Conservation (phyloP, 2,888 invertebrate genomes). For the Noctua janthina region DNA sequence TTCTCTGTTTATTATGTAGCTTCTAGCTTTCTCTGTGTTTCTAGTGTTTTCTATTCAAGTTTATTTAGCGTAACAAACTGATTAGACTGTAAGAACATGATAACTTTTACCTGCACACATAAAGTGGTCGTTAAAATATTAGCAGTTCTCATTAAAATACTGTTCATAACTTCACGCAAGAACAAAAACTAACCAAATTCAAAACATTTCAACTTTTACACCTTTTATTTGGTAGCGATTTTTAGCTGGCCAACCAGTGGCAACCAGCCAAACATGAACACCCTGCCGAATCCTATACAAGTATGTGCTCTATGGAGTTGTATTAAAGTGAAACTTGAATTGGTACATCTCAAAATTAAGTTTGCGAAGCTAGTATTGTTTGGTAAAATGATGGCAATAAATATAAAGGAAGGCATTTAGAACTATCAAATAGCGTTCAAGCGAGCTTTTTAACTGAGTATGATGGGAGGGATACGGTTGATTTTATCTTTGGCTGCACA, state of each 20-base stretch:
- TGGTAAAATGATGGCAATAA: constrained; percentile 87
- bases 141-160: constrained; percentile 31
- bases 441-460: constrained; percentile 50
- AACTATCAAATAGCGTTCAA: constrained; percentile 74
- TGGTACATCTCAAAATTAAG: constrained; percentile 60
- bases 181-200: constrained; percentile 80
- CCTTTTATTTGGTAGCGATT: constrained; percentile 78
- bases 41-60: neutral
- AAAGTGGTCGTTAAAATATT: constrained; percentile 8
- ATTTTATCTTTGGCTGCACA: constrained; percentile 36
- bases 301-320: constrained; percentile 67
- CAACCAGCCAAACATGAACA: constrained; percentile 81
- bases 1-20: neutral
- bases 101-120: neutral
- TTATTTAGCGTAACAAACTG: neutral
- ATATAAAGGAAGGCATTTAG: constrained; percentile 82
- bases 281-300: constrained; percentile 45
- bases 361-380: constrained; percentile 80
- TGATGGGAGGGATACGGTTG: constrained; percentile 41
- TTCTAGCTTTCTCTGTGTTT: neutral
- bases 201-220: constrained; percentile 81
- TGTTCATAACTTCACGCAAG: constrained; percentile 35
- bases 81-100: neutral
- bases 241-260: constrained; percentile 79
- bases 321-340: constrained; percentile 60